Evolutionary conservation across 53 echinoderm and acorn worm species (phyloP), one percentile per base, ranked within the genome.

Genomic region (Astropecten irregularis): DNA sequence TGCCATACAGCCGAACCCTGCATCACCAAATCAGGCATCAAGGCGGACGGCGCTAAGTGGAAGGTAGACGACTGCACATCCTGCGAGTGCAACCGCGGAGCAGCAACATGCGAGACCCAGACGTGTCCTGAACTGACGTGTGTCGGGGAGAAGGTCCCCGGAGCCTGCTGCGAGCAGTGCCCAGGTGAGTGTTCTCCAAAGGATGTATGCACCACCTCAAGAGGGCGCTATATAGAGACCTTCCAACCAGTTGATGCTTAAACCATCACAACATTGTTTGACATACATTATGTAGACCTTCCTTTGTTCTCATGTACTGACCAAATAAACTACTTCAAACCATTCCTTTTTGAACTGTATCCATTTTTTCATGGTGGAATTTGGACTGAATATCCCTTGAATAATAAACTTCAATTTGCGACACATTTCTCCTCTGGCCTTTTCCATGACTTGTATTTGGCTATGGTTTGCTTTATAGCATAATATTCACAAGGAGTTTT

Each of bases 161-260:
- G 85, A 8, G 68, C 81, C 21, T 95, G 95, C 83, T 95, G 95
- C 34, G 74, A 81, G 23, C 65, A 83, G 30, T 95, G 95, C 56
- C 31, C 76, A 82, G 92, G 95, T 95, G 54, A 82, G 90, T 47
- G 38, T 0, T 8, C 6, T 44, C 18, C n/a, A n/a, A 5, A 29
- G 4, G 0, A 5, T 53, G 14, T 22, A 8, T n/a, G n/a, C n/a
- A n/a, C n/a, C n/a, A n/a, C n/a, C n/a, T n/a, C n/a, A n/a, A n/a
- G n/a, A n/a, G n/a, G 56, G 56, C 27, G 1, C 10, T 27, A 9
- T n/a, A n/a, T 14, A 64, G 2, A 54, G 55, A 19, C 55, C 20
- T 20, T 46, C 8, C 47, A 46, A 46, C 47, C 47, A 46, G 14
- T 14, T 14, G 8, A 14, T 9, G 47, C 47, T 9, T 9, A 46